phyloP scores from a whole-genome alignment of 2,797 vertebrate genomes.

The Mormyrus hasselquistii region DNA sequence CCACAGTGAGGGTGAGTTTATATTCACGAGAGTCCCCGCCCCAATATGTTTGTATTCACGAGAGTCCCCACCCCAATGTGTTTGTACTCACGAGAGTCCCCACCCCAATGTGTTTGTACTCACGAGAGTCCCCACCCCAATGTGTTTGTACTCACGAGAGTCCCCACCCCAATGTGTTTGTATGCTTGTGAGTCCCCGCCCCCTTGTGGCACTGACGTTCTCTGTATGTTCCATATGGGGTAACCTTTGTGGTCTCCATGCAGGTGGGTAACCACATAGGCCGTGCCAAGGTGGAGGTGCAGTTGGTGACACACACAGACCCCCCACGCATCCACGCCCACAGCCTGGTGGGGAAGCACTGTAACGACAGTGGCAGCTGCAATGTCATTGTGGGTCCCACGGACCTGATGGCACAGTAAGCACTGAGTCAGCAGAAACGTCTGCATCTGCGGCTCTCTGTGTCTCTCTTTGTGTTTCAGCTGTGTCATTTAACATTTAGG shows the following conservation, averaged over 20 bases:
- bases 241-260: background rate
- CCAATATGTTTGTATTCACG: background rate
- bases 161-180: background rate
- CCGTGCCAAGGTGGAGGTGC: conserved; percentile 83
- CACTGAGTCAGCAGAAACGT: background rate
- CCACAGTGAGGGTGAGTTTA: conserved; percentile 81
- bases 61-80: background rate
- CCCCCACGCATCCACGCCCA: conserved; percentile 86
- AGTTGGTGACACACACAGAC: conserved; percentile 86
- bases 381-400: conserved; percentile 76
- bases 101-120: background rate
- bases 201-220: background rate
- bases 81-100: too few species aligned
- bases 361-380: conserved; percentile 80
- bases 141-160: background rate
- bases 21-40: background rate
- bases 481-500: background rate
- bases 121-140: background rate
- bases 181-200: background rate
- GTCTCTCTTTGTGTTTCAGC: background rate
- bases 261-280: conserved; percentile 89
- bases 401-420: conserved; percentile 93
- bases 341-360: conserved; percentile 90
- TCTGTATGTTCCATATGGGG: background rate
- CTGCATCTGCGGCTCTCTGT: background rate